phyloP scores from a whole-genome alignment of 1,140 invertebrate genomes.

The Leguminivora glycinivorella region DNA sequence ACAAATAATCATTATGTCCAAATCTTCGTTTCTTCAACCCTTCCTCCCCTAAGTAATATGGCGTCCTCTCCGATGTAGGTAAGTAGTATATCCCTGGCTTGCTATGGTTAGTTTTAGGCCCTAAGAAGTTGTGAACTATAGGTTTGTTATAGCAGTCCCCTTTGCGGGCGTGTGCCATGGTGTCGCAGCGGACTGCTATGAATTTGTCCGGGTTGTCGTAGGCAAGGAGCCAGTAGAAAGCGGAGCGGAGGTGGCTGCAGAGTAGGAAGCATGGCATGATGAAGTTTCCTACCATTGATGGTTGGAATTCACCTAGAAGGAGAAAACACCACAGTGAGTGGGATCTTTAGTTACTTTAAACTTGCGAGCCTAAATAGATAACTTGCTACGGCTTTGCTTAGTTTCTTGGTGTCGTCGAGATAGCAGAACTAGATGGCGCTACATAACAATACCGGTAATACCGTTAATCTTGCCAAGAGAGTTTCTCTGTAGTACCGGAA shows the following conservation, averaged over 20 bases:
- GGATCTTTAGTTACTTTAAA: neutral
- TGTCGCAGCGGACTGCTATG: constrained; percentile 51
- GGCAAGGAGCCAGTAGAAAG: constrained; percentile 53
- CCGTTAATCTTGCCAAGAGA: too few species aligned
- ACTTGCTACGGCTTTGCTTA: too few species aligned
- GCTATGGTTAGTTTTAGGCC: constrained; percentile 57
- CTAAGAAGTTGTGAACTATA: constrained; percentile 49
- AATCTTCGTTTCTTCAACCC: constrained; percentile 48
- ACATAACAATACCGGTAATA: too few species aligned
- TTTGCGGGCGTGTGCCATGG: constrained; percentile 44
- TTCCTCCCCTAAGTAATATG: constrained; percentile 53
- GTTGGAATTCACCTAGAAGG: constrained; percentile 62
- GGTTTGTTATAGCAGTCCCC: constrained; percentile 52
- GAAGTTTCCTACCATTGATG: constrained; percentile 49
- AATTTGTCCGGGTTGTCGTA: constrained; percentile 52
- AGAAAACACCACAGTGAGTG: neutral
- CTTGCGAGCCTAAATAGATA: too few species aligned
- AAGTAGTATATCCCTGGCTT: constrained; percentile 65
- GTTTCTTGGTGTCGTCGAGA: too few species aligned
- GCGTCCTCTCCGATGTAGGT: constrained; percentile 48
- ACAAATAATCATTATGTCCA: constrained; percentile 53
- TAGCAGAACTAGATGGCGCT: too few species aligned
- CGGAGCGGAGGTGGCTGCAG: constrained; percentile 63
- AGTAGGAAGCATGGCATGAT: constrained; percentile 63
- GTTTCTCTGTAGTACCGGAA: too few species aligned